These are phyloP conservation scores for Mirounga angustirostris DNA, from an alignment of 2,113 vertebrate genomes.

Conservation along the genomic window DNA sequence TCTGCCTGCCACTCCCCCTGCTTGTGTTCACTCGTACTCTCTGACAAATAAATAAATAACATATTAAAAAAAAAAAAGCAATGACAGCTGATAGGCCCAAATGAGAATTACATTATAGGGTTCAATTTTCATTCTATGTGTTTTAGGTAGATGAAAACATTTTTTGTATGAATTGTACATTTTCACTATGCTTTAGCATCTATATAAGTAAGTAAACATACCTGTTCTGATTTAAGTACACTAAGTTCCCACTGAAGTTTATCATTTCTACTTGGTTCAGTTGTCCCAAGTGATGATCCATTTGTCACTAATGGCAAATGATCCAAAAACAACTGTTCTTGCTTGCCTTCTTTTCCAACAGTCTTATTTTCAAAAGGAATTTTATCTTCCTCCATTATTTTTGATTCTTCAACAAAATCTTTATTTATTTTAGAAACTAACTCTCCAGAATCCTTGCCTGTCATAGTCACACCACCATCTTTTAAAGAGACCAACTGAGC, in stretches of 20 bases:
- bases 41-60: neutral
- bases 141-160: neutral
- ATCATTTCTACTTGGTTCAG: slow-evolving; percentile 81
- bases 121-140: neutral
- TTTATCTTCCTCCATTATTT: slow-evolving; percentile 80
- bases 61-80: neutral
- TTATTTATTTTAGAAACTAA: slow-evolving; percentile 65
- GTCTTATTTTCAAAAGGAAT: slow-evolving; percentile 81
- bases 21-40: neutral
- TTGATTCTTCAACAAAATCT: slow-evolving; percentile 82
- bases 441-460: slow-evolving; percentile 46
- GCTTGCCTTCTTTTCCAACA: slow-evolving; percentile 83
- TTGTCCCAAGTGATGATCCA: slow-evolving; percentile 69
- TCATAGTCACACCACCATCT: slow-evolving; percentile 50
- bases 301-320: slow-evolving; percentile 72
- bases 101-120: neutral
- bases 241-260: slow-evolving; percentile 89
- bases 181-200: neutral
- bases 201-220: slow-evolving; percentile 76
- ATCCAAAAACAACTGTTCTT: slow-evolving; percentile 71
- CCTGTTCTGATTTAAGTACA: slow-evolving; percentile 89
- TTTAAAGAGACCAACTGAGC: slow-evolving; percentile 61
- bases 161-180: neutral
- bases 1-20: neutral
- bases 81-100: slow-evolving; percentile 3